Evolutionary conservation across 2,797 vertebrate species (phyloP).

Genomic region (Chelidonichthys spinosus): DNA sequence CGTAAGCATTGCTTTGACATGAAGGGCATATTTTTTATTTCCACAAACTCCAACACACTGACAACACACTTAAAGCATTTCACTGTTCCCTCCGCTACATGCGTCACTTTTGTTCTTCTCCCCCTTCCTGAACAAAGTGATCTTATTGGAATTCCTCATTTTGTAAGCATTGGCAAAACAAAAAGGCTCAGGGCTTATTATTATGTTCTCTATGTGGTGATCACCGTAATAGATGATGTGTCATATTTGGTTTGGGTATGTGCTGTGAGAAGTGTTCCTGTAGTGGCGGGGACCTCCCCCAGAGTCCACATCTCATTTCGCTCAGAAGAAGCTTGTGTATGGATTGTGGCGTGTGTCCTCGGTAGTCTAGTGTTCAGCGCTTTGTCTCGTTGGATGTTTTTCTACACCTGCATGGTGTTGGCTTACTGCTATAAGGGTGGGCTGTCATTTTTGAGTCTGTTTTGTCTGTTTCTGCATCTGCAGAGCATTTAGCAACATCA

Average conservation of each 20-base stretch:
- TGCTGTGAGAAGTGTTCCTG: constrained; percentile 38
- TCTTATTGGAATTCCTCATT: constrained; percentile 27
- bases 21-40: constrained; percentile 19
- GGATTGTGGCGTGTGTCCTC: constrained; percentile 38
- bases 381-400: constrained; percentile 24
- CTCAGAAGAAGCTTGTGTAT: constrained; percentile 40
- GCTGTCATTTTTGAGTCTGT: constrained; percentile 37
- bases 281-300: constrained; percentile 39
- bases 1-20: not conserved
- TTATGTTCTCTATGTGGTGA: constrained; percentile 27
- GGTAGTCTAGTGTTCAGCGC: constrained; percentile 13
- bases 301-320: constrained; percentile 57
- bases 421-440: constrained; percentile 41
- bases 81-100: not conserved
- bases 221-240: constrained; percentile 54
- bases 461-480: constrained; percentile 56
- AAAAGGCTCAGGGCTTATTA: constrained; percentile 26
- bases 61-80: constrained; percentile 20
- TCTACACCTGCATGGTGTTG: constrained; percentile 43
- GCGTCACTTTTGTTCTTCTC: constrained; percentile 2
- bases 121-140: not conserved
- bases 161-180: constrained; percentile 22
- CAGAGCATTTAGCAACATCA: constrained; percentile 42
- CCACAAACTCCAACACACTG: constrained; percentile 6
- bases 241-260: constrained; percentile 57